Conservation (phyloP, 2,888 invertebrate species). For the Rhingia rostrata region DNA sequence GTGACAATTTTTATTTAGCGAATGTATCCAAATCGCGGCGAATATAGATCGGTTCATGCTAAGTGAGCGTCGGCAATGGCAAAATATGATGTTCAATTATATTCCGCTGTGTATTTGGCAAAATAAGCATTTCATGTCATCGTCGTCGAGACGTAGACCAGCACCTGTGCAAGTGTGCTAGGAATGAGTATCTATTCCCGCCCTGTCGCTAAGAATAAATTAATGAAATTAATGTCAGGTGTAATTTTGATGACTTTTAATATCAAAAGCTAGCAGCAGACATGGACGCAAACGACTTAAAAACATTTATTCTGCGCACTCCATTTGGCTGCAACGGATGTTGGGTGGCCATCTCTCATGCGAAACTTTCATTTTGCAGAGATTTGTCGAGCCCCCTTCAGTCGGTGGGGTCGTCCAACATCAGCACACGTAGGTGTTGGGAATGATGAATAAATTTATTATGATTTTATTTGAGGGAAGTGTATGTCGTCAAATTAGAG, state of each 20-base stretch:
- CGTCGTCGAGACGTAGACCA: conserved; percentile 4
- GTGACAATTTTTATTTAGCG: conserved; percentile 2
- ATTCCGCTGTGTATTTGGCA: conserved; percentile 48
- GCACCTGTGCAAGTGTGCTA: conserved; percentile 45
- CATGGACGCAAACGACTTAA: neutral
- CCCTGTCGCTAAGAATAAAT: conserved; percentile 53
- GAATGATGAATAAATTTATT: conserved; percentile 53
- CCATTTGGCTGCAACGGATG: conserved; percentile 61
- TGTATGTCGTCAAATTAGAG: conserved; percentile 42
- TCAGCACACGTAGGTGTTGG: conserved; percentile 34
- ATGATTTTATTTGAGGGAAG: conserved; percentile 30
- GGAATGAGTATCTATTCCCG: neutral
- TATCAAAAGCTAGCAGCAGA: conserved; percentile 27
- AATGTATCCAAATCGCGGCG: neutral
- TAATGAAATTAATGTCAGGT: conserved; percentile 60
- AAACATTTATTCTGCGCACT: conserved; percentile 46
- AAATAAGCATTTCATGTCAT: conserved; percentile 40
- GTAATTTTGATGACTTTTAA: conserved; percentile 47
- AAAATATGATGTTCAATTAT: conserved; percentile 52
- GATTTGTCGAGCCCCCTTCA: conserved; percentile 15
- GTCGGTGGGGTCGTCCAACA: conserved; percentile 6
- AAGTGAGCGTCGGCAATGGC: conserved; percentile 37
- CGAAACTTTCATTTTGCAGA: conserved; percentile 49
- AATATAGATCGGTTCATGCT: conserved; percentile 9
- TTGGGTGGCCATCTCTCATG: conserved; percentile 42